Conservation (phyloP, 2,797 vertebrate genomes). For the Triplophysa bombifrons region DNA sequence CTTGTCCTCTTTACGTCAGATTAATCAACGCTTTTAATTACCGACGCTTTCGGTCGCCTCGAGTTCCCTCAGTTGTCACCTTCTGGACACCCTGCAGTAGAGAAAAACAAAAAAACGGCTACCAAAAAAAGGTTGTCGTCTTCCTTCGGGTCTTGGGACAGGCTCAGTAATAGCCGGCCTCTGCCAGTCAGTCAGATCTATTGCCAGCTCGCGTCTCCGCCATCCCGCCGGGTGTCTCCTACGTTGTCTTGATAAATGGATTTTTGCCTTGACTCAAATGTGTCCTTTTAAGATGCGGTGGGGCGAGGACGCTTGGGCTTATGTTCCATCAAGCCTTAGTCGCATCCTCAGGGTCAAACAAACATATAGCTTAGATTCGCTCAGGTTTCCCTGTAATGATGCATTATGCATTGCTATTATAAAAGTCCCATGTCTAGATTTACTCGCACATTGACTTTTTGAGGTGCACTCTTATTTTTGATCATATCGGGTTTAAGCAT, state of each 20-base stretch:
- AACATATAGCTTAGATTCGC: background rate
- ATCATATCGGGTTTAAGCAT: background rate
- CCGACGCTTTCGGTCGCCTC: slow-evolving; percentile 63
- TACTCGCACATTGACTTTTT: background rate
- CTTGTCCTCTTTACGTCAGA: slow-evolving; percentile 71
- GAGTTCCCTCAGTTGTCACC: slow-evolving; percentile 62
- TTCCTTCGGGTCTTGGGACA: slow-evolving; percentile 54
- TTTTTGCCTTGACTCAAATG: slow-evolving; percentile 51
- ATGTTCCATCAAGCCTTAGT: slow-evolving; percentile 31
- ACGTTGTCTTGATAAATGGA: slow-evolving; percentile 67
- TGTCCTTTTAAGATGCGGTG: slow-evolving; percentile 41
- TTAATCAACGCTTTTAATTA: slow-evolving; percentile 76
- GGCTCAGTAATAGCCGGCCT: slow-evolving; percentile 53
- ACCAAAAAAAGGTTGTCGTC: slow-evolving; percentile 47
- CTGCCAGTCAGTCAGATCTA: slow-evolving; percentile 61
- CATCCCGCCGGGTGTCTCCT: slow-evolving; percentile 53
- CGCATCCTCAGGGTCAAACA: slow-evolving; percentile 16
- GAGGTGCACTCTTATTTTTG: no score
- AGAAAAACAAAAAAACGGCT: slow-evolving; percentile 40
- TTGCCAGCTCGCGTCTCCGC: slow-evolving; percentile 59
- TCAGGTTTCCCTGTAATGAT: slow-evolving; percentile 3
- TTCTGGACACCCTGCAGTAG: slow-evolving; percentile 60
- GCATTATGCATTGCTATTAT: slow-evolving; percentile 4
- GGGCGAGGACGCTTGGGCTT: slow-evolving; percentile 42
- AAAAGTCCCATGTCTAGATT: background rate